phyloP scores from a whole-genome alignment of 2,113 vertebrate genomes.

The Pica pica region DNA sequence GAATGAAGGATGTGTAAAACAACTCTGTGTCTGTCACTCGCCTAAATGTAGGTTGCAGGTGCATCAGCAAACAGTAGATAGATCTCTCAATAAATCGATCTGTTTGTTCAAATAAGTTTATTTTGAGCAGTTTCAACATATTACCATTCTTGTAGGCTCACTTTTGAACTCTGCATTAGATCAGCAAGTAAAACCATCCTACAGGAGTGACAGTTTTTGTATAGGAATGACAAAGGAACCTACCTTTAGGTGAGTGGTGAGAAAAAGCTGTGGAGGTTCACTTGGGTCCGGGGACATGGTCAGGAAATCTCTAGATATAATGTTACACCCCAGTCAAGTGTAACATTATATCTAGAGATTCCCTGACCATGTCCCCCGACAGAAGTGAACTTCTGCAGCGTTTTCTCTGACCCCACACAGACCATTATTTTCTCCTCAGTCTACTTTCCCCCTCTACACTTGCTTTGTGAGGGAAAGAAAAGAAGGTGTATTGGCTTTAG shows the following conservation, averaged over 20 bases:
- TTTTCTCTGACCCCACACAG: neutral
- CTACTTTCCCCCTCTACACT: neutral
- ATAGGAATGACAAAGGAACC: accelerated
- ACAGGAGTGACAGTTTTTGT: neutral
- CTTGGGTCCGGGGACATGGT: too few relatives aligned
- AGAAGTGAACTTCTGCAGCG: neutral
- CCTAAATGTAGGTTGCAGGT: neutral
- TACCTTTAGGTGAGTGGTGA: too few relatives aligned
- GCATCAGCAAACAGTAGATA: accelerated
- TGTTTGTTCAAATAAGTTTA: neutral
- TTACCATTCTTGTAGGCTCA: neutral
- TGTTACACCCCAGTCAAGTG: neutral
- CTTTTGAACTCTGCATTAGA: neutral
- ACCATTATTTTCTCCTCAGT: neutral
- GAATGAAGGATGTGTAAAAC: neutral
- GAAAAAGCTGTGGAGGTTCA: too few relatives aligned
- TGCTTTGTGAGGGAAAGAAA: neutral
- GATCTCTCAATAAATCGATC: neutral
- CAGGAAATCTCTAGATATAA: too few relatives aligned
- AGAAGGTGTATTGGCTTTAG: neutral
- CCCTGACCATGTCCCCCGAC: neutral
- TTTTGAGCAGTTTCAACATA: neutral
- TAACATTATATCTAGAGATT: neutral
- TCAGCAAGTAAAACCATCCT: neutral
- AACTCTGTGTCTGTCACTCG: accelerated